A percentile compares a stretch with the other conserved stretches of the same genome.
These are phyloP conservation scores for Ceyx cyanopectus DNA, from an alignment of 2,113 vertebrate genomes.

Conservation along the genomic window DNA sequence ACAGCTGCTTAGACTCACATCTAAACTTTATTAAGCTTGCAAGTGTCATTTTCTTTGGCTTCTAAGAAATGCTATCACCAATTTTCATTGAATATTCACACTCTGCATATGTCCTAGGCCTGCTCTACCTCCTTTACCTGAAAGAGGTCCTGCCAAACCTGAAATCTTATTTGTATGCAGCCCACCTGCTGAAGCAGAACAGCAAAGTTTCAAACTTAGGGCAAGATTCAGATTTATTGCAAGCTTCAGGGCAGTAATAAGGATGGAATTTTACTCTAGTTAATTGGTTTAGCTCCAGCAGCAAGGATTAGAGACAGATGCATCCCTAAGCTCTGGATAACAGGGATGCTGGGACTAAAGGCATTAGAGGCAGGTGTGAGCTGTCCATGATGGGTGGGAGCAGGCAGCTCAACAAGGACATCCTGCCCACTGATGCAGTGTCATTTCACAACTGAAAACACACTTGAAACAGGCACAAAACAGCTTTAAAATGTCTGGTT, in stretches of 20 bases:
- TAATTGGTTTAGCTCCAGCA: conserved; percentile 66
- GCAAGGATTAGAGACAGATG: conserved; percentile 53
- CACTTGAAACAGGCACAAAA: neutral
- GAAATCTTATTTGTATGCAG: neutral
- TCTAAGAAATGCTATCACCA: neutral
- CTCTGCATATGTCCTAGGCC: neutral
- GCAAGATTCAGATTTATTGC: conserved; percentile 41
- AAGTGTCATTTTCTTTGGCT: neutral
- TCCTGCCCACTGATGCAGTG: neutral
- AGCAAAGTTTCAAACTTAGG: conserved; percentile 28
- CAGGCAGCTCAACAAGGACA: neutral
- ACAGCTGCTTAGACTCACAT: neutral
- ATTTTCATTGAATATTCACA: neutral
- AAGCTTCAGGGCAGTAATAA: conserved; percentile 40
- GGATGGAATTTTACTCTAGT: conserved; percentile 62
- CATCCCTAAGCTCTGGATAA: conserved; percentile 43
- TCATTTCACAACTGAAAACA: neutral
- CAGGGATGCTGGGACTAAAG: neutral
- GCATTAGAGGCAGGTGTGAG: neutral
- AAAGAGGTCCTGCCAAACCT: neutral
- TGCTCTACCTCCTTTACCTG: neutral
- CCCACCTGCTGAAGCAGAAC: neutral
- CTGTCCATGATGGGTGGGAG: neutral
- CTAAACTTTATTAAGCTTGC: neutral
- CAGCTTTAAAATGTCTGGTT: fast-evolving